Percentiles rank a stretch among this genome's conserved stretches.
These are phyloP conservation scores for Stichopus chloronotus DNA, from an alignment of 35 echinoderm and acorn worm genomes.

Conservation along the genomic window DNA sequence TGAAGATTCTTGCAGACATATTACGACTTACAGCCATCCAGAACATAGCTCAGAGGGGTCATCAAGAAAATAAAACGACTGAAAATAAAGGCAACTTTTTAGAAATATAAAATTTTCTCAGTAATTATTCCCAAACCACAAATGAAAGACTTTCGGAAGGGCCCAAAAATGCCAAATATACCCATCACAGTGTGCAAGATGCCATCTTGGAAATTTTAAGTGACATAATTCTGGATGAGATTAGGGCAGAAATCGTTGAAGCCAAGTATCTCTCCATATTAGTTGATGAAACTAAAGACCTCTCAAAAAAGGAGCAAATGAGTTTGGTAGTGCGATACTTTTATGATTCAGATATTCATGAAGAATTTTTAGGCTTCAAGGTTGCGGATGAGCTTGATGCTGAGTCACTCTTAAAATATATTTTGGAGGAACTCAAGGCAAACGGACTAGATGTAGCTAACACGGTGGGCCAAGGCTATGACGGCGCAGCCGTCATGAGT, in stretches of 20 bases:
- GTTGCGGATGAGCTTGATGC: slow-evolving; percentile 19
- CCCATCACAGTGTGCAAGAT: slow-evolving; percentile 63
- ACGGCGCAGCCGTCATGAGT: slow-evolving; percentile 73
- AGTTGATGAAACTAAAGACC: slow-evolving; percentile 71
- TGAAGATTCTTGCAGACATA: slow-evolving; percentile 44
- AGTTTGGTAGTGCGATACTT: slow-evolving; percentile 62
- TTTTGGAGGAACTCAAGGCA: slow-evolving; percentile 36
- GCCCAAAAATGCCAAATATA: slow-evolving; percentile 63
- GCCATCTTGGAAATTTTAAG: slow-evolving; percentile 56
- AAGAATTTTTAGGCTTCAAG: slow-evolving; percentile 57
- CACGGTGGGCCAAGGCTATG: no score
- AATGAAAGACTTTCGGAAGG: slow-evolving; percentile 50
- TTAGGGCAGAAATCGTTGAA: slow-evolving; percentile 61
- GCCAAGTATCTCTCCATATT: slow-evolving; percentile 44
- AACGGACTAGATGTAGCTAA: slow-evolving; percentile 26
- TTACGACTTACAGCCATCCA: slow-evolving; percentile 50
- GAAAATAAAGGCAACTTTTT: slow-evolving; percentile 60
- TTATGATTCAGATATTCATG: slow-evolving; percentile 51
- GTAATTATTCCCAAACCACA: slow-evolving; percentile 51
- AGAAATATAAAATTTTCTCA: slow-evolving; percentile 47
- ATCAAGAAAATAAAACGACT: slow-evolving; percentile 40
- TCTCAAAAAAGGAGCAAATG: slow-evolving; percentile 69
- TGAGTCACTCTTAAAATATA: background rate
- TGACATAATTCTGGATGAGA: slow-evolving; percentile 60
- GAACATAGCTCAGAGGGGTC: slow-evolving; percentile 66